Conservation (phyloP, 1,140 invertebrate genomes). For the Adelges cooleyi region DNA sequence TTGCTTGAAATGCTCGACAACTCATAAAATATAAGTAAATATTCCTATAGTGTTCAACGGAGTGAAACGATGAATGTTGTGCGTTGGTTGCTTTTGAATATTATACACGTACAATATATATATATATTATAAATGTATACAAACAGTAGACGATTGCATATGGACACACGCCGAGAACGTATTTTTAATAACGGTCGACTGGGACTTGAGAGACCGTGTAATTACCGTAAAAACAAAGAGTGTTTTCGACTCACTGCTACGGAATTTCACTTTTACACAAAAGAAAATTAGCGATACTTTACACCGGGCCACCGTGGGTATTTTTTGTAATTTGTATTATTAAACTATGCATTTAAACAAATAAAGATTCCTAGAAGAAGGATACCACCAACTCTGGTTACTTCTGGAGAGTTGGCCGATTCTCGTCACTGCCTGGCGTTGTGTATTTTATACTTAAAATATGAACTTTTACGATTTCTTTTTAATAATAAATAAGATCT, state of each 20-base stretch:
- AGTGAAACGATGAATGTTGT: constrained; percentile 2
- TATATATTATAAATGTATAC: background rate
- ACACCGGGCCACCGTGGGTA: too few relatives aligned
- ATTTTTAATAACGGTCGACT: constrained; percentile 24
- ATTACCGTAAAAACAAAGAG: constrained; percentile 28
- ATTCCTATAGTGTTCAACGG: constrained; percentile 18
- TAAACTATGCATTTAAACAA: too few relatives aligned
- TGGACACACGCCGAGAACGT: constrained; percentile 7
- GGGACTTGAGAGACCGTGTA: constrained; percentile 15
- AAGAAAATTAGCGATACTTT: background rate
- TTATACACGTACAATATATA: background rate
- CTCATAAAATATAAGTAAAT: constrained; percentile 10
- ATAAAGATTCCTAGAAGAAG: too few relatives aligned
- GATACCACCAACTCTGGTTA: too few relatives aligned
- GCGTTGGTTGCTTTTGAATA: background rate
- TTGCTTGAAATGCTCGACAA: constrained; percentile 7
- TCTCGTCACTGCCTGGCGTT: too few relatives aligned
- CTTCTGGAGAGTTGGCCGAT: too few relatives aligned
- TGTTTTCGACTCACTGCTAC: constrained; percentile 14
- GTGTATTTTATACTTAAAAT: too few relatives aligned
- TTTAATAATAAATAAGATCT: too few relatives aligned
- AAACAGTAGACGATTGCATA: constrained; percentile 1
- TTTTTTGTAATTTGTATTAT: too few relatives aligned
- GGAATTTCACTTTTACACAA: constrained; percentile 23
- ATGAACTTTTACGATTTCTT: too few relatives aligned